phyloP scores from a whole-genome alignment of 1,140 invertebrate species.

The Diorhabda elongata region DNA sequence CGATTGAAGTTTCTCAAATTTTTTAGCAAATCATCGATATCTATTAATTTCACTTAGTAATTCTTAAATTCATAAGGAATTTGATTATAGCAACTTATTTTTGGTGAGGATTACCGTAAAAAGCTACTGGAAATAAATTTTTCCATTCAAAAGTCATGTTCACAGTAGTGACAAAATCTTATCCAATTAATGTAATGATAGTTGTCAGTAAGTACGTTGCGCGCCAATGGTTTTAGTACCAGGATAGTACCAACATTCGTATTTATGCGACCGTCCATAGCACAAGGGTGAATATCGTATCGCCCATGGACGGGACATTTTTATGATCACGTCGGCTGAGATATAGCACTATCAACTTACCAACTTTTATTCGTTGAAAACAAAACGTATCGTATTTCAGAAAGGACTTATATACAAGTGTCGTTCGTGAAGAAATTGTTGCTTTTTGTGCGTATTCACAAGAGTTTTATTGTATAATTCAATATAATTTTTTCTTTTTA shows the following conservation, averaged over 20 bases:
- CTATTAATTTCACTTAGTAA: too few species aligned
- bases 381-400: constrained; percentile 47
- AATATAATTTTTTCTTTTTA: not conserved
- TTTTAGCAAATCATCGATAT: too few species aligned
- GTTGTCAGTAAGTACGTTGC: not conserved
- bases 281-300: constrained; percentile 36
- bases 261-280: constrained; percentile 34
- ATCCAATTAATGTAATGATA: not conserved
- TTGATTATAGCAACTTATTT: too few species aligned
- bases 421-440: constrained; percentile 42
- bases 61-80: too few species aligned
- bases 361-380: constrained; percentile 47
- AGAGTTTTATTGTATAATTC: constrained; percentile 21
- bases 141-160: not conserved
- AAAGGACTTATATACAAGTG: constrained; percentile 41
- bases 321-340: constrained; percentile 46
- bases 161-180: not conserved
- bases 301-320: constrained; percentile 40
- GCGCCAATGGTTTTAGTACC: constrained; percentile 7
- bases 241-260: constrained; percentile 17
- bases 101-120: too few species aligned
- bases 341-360: constrained; percentile 48
- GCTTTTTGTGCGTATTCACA: constrained; percentile 23
- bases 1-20: too few species aligned
- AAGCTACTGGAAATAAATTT: too few species aligned